A percentile compares a stretch with the other conserved stretches of the same genome.
Evolutionary conservation across 2,888 invertebrate genomes (phyloP).

Genomic region (Trisateles emortualis): DNA sequence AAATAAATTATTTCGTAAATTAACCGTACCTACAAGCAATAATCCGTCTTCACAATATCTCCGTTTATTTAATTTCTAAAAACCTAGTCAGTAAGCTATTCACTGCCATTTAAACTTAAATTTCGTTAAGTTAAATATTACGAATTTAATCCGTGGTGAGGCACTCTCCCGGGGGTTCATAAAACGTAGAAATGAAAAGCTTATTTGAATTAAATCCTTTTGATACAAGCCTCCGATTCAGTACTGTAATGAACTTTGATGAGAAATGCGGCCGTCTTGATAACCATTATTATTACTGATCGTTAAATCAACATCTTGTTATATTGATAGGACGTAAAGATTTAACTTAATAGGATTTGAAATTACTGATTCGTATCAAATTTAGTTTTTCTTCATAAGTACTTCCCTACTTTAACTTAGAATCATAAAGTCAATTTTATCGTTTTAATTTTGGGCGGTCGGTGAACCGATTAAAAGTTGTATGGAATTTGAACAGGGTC

Average conservation of each 20-base stretch:
- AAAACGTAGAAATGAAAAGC: constrained; percentile 58
- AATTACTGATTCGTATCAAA: constrained; percentile 40
- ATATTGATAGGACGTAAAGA: constrained; percentile 33
- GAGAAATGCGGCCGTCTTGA: constrained; percentile 41
- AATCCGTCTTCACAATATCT: constrained; percentile 33
- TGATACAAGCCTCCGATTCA: constrained; percentile 58
- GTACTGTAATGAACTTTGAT: constrained; percentile 56
- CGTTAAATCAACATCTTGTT: constrained; percentile 40
- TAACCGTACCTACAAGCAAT: neutral
- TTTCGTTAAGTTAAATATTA: constrained; percentile 51
- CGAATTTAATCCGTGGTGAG: constrained; percentile 49
- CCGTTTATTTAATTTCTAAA: constrained; percentile 44
- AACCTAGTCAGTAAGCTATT: constrained; percentile 36
- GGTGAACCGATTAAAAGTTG: constrained; percentile 19
- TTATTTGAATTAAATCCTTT: constrained; percentile 65
- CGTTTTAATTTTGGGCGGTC: constrained; percentile 19
- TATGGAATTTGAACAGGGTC: constrained; percentile 15
- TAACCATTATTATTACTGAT: constrained; percentile 46
- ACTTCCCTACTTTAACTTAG: constrained; percentile 16
- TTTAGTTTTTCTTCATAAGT: constrained; percentile 21
- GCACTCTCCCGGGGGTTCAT: constrained; percentile 45
- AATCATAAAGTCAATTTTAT: constrained; percentile 14
- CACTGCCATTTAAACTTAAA: constrained; percentile 47
- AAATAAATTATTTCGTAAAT: neutral
- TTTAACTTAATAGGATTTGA: constrained; percentile 27